Evolutionary conservation across 2,797 vertebrate species (phyloP).

Genomic region (Gymnoscopelus microlampas): DNA sequence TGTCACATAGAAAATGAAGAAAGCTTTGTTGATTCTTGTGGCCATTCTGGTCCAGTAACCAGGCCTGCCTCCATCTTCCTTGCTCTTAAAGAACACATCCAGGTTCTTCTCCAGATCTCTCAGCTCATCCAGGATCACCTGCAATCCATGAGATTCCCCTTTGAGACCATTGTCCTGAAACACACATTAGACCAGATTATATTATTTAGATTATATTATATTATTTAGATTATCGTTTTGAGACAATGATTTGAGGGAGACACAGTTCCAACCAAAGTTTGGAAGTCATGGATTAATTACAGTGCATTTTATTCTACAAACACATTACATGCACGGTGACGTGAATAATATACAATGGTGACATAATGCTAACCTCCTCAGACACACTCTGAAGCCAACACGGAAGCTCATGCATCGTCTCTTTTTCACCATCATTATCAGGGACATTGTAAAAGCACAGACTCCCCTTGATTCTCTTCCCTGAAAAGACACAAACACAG

Average conservation of each 20-base stretch:
- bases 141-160: conserved; percentile 42
- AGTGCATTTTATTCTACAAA: no score
- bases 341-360: no score
- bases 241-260: no score
- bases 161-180: conserved; percentile 46
- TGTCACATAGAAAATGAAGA: conserved; percentile 64
- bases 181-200: no score
- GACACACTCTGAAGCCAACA: conserved; percentile 22
- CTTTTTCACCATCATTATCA: neutral
- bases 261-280: no score
- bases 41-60: conserved; percentile 53
- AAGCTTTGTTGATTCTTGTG: conserved; percentile 61
- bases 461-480: conserved; percentile 15
- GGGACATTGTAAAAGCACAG: conserved; percentile 24
- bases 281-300: no score
- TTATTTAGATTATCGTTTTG: no score
- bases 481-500: conserved; percentile 49
- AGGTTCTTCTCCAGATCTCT: conserved; percentile 52
- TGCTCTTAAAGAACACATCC: conserved; percentile 20
- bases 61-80: neutral
- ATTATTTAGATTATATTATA: no score
- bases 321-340: no score
- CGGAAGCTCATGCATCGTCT: conserved; percentile 36
- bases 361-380: conserved; percentile 50
- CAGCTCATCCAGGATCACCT: conserved; percentile 67